A percentile compares a stretch with the other conserved stretches of the same genome.
Conservation (phyloP, 1,140 invertebrate species). For the Cotesia typhae region DNA sequence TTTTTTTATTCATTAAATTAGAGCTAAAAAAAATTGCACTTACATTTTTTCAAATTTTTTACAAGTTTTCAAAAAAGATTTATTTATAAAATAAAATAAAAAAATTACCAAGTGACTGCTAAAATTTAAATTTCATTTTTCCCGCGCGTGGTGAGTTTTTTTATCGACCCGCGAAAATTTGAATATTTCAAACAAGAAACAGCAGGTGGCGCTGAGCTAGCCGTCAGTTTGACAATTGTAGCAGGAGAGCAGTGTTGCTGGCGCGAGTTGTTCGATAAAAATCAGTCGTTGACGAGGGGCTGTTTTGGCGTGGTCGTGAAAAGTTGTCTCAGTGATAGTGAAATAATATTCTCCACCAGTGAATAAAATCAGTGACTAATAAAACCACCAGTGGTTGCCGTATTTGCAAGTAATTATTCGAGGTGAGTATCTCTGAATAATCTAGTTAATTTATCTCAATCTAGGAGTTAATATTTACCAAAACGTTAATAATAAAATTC, state of each 20-base stretch:
- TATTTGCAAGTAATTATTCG: conserved; percentile 22
- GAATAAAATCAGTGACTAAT: too few species aligned
- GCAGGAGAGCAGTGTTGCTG: neutral
- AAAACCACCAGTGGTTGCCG: conserved; percentile 7
- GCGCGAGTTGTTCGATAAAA: conserved; percentile 19
- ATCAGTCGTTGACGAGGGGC: conserved; percentile 25
- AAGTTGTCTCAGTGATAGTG: conserved; percentile 18
- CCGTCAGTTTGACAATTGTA: neutral
- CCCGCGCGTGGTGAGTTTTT: too few species aligned
- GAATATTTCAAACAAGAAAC: too few species aligned
- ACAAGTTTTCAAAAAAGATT: too few species aligned
- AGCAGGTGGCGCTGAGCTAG: too few species aligned
- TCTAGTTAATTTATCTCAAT: neutral
- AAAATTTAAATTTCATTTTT: too few species aligned
- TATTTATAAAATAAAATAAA: too few species aligned
- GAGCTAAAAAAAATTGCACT: too few species aligned
- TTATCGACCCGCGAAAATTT: too few species aligned
- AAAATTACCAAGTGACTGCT: too few species aligned
- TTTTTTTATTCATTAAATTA: too few species aligned
- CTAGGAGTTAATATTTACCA: neutral
- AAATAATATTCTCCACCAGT: conserved; percentile 2
- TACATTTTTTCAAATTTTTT: too few species aligned
- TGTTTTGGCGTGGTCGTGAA: conserved; percentile 18
- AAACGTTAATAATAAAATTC: neutral
- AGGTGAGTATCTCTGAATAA: conserved; percentile 22